These are phyloP conservation scores for Agriotes lineatus DNA, from an alignment of 2,888 invertebrate species.

Conservation along the genomic window DNA sequence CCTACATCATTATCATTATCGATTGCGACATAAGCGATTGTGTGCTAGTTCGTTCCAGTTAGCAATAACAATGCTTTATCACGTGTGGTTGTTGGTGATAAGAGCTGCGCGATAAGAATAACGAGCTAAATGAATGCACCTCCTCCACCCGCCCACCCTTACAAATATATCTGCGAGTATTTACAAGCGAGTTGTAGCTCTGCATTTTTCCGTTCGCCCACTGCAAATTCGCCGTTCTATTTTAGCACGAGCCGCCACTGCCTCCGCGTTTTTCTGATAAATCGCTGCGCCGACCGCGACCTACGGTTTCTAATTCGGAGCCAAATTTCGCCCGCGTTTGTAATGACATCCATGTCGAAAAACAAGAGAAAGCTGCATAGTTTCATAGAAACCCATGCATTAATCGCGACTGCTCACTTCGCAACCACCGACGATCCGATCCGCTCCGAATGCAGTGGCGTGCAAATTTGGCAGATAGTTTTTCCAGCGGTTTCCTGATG, in stretches of 20 bases:
- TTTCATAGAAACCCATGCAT: slow-evolving; percentile 13
- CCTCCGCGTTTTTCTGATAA: background rate
- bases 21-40: slow-evolving; percentile 34
- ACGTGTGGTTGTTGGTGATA: slow-evolving; percentile 32
- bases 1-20: slow-evolving; percentile 21
- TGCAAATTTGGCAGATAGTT: background rate
- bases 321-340: no score
- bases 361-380: slow-evolving; percentile 8
- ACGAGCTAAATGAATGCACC: slow-evolving; percentile 29
- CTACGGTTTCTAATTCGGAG: background rate
- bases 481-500: no score
- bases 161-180: background rate
- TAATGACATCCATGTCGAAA: background rate
- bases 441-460: background rate
- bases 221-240: no score
- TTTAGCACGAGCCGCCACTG: no score
- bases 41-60: slow-evolving; percentile 33
- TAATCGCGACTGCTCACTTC: slow-evolving; percentile 4
- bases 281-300: no score
- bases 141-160: background rate
- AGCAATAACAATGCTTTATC: slow-evolving; percentile 36
- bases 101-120: slow-evolving; percentile 34
- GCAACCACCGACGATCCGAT: background rate
- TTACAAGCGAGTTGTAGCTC: background rate
- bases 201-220: no score